These are phyloP conservation scores for Metalampra italica DNA, from an alignment of 2,888 invertebrate genomes.

Conservation along the genomic window DNA sequence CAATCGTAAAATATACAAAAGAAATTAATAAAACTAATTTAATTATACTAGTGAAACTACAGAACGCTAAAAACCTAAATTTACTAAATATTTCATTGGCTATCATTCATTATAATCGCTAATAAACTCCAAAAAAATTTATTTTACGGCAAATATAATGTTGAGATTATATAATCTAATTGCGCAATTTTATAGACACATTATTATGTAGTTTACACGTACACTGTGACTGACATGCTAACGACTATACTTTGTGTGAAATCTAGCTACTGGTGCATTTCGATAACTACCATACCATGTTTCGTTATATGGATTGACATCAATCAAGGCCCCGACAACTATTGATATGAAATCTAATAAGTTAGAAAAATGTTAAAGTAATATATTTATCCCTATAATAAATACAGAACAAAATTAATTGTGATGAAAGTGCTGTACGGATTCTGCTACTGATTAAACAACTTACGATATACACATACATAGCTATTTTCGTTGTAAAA, in stretches of 20 bases:
- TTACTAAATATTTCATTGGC: conserved; percentile 13
- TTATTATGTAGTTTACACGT: conserved; percentile 30
- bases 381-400: neutral
- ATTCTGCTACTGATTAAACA: neutral
- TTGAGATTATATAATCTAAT: conserved; percentile 32
- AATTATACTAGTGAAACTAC: conserved; percentile 1
- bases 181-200: conserved; percentile 54
- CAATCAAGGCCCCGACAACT: conserved; percentile 30
- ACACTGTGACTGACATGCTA: conserved; percentile 40
- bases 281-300: conserved; percentile 18
- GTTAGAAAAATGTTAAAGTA: neutral
- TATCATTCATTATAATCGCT: conserved; percentile 1
- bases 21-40: conserved; percentile 15
- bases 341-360: conserved; percentile 13
- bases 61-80: neutral
- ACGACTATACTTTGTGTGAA: conserved; percentile 48
- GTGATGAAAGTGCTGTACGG: neutral
- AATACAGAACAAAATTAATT: neutral
- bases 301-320: conserved; percentile 17
- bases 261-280: conserved; percentile 56
- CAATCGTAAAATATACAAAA: conserved; percentile 29
- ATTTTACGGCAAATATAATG: conserved; percentile 14
- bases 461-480: conserved; percentile 23
- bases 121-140: neutral
- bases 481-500: conserved; percentile 72